Conservation (phyloP, 2,113 vertebrate genomes). For the Tor tambroides region DNA sequence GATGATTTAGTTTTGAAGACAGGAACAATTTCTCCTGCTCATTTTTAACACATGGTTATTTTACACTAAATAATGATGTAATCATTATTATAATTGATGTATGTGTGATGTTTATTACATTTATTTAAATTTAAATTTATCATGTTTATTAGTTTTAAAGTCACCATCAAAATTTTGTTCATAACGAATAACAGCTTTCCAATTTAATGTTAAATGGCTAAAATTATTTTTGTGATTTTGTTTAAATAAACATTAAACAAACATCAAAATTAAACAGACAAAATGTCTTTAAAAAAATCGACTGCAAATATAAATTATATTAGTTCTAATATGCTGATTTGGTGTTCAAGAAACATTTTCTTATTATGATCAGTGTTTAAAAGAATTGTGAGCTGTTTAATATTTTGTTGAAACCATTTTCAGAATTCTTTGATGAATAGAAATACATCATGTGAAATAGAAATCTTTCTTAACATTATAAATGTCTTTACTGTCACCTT, state of each 20-base stretch:
- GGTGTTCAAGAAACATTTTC: no score
- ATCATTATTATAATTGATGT: background rate
- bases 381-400: no score
- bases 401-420: no score
- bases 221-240: background rate
- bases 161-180: background rate
- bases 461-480: no score
- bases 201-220: background rate
- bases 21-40: background rate
- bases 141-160: background rate
- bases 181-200: background rate
- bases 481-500: no score
- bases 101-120: background rate
- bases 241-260: background rate
- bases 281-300: background rate
- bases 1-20: background rate
- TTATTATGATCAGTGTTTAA: no score
- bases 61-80: background rate
- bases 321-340: no score
- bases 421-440: no score
- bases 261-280: background rate
- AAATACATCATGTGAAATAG: no score
- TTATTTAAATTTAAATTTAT: background rate
- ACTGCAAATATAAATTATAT: no score
- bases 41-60: background rate